Conservation (phyloP, 1,140 invertebrate genomes). For the Drosophila yakuba region DNA sequence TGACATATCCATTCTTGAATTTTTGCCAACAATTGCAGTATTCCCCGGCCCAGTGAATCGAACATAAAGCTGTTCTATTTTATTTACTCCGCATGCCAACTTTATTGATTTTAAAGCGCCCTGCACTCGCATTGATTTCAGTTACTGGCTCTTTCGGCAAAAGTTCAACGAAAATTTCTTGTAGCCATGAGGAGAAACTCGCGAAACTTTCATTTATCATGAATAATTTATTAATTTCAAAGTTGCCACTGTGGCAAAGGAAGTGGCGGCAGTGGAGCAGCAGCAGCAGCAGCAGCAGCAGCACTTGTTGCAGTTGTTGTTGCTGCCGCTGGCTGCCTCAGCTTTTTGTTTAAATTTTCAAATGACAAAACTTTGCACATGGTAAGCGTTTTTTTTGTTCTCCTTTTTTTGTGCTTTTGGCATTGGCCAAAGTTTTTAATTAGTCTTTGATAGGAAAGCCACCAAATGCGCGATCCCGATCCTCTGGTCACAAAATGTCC, state of each 20-base stretch:
- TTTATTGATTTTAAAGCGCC: conserved; percentile 25
- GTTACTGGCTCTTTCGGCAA: neutral
- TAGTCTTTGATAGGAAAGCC: conserved; percentile 81
- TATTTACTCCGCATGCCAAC: conserved; percentile 10
- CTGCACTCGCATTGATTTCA: conserved; percentile 12
- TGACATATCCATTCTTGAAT: conserved; percentile 57
- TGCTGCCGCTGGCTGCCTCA: conserved; percentile 51
- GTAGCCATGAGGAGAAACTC: conserved; percentile 17
- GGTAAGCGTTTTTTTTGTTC: conserved; percentile 34
- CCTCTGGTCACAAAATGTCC: conserved; percentile 10
- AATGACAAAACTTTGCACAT: conserved; percentile 80
- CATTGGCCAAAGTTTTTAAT: conserved; percentile 79
- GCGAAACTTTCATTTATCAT: conserved; percentile 65
- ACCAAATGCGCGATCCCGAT: conserved; percentile 29
- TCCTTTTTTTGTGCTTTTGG: conserved; percentile 49
- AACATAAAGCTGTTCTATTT: conserved; percentile 20
- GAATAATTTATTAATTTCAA: conserved; percentile 69
- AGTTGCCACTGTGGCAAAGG: conserved; percentile 45
- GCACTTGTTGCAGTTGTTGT: conserved; percentile 52
- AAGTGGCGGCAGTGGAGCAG: conserved; percentile 7
- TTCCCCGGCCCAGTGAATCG: neutral
- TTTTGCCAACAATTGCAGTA: conserved; percentile 19
- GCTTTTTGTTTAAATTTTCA: conserved; percentile 76
- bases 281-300: conserved; percentile 12
- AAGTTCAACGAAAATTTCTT: conserved; percentile 1